Conservation (phyloP, 2,888 invertebrate genomes). For the Ornithoptera priamus region DNA sequence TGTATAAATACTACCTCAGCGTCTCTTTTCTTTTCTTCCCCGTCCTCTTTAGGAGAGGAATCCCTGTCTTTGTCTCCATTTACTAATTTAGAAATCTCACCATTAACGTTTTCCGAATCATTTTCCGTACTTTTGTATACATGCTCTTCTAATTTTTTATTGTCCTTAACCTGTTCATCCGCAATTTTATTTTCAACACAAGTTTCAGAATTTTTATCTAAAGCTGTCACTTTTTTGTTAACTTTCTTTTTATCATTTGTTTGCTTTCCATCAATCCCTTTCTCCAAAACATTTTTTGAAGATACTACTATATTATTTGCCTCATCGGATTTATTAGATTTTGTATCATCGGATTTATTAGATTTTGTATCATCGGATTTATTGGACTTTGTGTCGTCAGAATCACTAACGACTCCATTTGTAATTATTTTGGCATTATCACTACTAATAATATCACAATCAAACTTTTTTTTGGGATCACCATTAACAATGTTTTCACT, state of each 20-base stretch:
- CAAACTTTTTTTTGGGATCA: constrained; percentile 66
- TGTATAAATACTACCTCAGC: constrained; percentile 93
- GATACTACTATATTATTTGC: constrained; percentile 44
- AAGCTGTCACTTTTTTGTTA: constrained; percentile 53
- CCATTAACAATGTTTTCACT: constrained; percentile 63
- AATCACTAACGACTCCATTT: constrained; percentile 72
- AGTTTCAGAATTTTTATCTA: constrained; percentile 53
- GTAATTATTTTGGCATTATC: constrained; percentile 74
- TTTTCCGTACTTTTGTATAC: constrained; percentile 46
- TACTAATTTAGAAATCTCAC: constrained; percentile 52
- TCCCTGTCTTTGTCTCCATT: constrained; percentile 72
- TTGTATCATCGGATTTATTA: constrained; percentile 35
- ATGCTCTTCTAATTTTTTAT: constrained; percentile 48
- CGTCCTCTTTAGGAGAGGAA: constrained; percentile 72
- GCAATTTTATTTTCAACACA: constrained; percentile 56
- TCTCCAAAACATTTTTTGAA: constrained; percentile 47
- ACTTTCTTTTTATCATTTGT: constrained; percentile 62
- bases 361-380: too few relatives aligned
- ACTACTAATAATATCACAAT: constrained; percentile 79
- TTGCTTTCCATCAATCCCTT: constrained; percentile 51
- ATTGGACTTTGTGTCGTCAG: constrained; percentile 51
- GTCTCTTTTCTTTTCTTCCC: constrained; percentile 82
- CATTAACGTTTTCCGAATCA: constrained; percentile 53
- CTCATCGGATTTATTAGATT: constrained; percentile 63
- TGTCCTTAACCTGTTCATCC: constrained; percentile 47